These are phyloP conservation scores for Stichodactyla helianthus DNA, from an alignment of 64 coral and sea anemone genomes.

Conservation along the genomic window DNA sequence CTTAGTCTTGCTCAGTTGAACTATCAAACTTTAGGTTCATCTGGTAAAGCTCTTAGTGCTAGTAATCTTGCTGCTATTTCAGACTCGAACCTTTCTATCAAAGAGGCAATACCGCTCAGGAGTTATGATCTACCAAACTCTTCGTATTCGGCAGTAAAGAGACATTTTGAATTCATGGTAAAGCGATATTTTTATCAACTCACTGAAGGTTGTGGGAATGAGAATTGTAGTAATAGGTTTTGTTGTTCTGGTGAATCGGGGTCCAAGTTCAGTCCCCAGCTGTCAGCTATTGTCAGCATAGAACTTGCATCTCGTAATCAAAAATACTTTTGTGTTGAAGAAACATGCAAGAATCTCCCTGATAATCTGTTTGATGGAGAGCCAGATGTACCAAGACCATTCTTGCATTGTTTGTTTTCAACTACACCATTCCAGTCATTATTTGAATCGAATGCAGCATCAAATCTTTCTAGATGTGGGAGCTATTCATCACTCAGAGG, in stretches of 20 bases:
- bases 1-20: slow-evolving; percentile 81
- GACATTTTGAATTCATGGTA: slow-evolving; percentile 71
- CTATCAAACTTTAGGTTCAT: slow-evolving; percentile 35
- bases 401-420: slow-evolving; percentile 78
- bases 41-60: slow-evolving; percentile 82
- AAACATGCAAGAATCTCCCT: slow-evolving; percentile 44
- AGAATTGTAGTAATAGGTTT: slow-evolving; percentile 81
- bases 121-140: slow-evolving; percentile 95
- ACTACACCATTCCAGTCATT: slow-evolving; percentile 76
- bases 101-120: slow-evolving; percentile 72
- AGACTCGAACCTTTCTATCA: slow-evolving; percentile 88
- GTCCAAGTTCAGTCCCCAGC: slow-evolving; percentile 41
- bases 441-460: slow-evolving; percentile 20
- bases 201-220: slow-evolving; percentile 83
- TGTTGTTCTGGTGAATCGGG: slow-evolving; percentile 60
- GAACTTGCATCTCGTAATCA: slow-evolving; percentile 79
- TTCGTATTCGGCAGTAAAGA: slow-evolving; percentile 56
- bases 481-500: slow-evolving; percentile 4
- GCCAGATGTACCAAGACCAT: slow-evolving; percentile 57
- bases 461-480: background rate
- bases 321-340: slow-evolving; percentile 70
- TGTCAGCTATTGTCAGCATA: slow-evolving; percentile 91
- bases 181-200: slow-evolving; percentile 84
- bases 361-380: slow-evolving; percentile 68
- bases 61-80: slow-evolving; percentile 99